Conservation (phyloP, 1,140 invertebrate genomes). For the Phocides pigmalion region DNA sequence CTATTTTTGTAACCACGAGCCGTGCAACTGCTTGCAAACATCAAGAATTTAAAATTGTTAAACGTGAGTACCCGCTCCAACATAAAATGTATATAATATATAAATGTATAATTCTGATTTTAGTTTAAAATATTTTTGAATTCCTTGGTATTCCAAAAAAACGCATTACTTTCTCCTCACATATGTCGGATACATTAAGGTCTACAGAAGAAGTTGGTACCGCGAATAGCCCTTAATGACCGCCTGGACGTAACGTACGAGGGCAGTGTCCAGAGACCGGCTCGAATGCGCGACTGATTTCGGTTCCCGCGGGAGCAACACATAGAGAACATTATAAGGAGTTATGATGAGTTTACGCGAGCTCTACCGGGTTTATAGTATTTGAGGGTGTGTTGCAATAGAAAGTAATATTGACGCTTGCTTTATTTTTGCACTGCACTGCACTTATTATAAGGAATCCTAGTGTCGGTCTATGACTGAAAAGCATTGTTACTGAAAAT, state of each 20-base stretch:
- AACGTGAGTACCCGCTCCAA: too few relatives aligned
- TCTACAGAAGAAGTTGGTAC: conserved; percentile 47
- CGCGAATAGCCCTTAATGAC: conserved; percentile 64
- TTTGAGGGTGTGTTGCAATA: not conserved
- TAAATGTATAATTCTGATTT: too few relatives aligned
- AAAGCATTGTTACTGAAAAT: too few relatives aligned
- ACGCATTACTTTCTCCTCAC: not conserved
- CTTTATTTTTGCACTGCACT: too few relatives aligned
- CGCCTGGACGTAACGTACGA: conserved; percentile 57
- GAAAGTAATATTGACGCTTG: not conserved
- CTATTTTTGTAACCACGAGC: too few relatives aligned
- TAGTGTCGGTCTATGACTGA: too few relatives aligned
- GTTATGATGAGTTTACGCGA: conserved; percentile 50
- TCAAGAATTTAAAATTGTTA: too few relatives aligned
- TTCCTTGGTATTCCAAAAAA: too few relatives aligned
- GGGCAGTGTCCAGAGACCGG: conserved; percentile 44
- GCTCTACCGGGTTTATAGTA: conserved; percentile 1
- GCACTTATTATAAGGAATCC: too few relatives aligned
- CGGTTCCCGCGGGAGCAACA: conserved; percentile 46
- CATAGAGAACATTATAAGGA: conserved; percentile 54
- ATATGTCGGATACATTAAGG: conserved; percentile 34
- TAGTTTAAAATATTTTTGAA: too few relatives aligned
- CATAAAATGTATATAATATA: too few relatives aligned
- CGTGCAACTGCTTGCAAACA: too few relatives aligned
- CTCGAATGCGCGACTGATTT: conserved; percentile 62